Evolutionary conservation across 2,888 invertebrate genomes (phyloP).

Genomic region (Volucella zonaria): DNA sequence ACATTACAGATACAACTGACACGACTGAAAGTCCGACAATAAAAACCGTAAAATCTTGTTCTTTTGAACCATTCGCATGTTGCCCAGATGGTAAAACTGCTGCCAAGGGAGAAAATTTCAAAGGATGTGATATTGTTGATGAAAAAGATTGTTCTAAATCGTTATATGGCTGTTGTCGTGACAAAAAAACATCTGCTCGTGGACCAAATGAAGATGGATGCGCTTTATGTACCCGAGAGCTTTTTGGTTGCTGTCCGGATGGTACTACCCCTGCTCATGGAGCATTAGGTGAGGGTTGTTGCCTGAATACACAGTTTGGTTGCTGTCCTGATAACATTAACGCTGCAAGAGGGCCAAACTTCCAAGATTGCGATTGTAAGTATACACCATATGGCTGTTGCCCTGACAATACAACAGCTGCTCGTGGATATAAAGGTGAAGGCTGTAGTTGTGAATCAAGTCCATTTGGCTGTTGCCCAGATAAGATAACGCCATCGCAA

Average conservation of each 20-base stretch:
- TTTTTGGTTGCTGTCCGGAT: slow-evolving; percentile 95
- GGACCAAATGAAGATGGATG: slow-evolving; percentile 91
- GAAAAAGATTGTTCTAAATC: slow-evolving; percentile 83
- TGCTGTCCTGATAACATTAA: slow-evolving; percentile 95
- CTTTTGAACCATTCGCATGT: slow-evolving; percentile 85
- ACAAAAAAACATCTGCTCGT: slow-evolving; percentile 86
- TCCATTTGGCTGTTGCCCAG: slow-evolving; percentile 92
- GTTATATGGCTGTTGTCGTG: slow-evolving; percentile 90
- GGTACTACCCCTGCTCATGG: slow-evolving; percentile 93
- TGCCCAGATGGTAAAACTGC: slow-evolving; percentile 87
- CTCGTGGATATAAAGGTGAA: slow-evolving; percentile 90
- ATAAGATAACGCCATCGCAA: slow-evolving; percentile 89
- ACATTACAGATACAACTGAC: slow-evolving; percentile 77
- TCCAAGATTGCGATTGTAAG: slow-evolving; percentile 91
- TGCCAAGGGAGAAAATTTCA: slow-evolving; percentile 85
- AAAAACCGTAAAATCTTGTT: slow-evolving; percentile 80
- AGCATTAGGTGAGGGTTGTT: slow-evolving; percentile 91
- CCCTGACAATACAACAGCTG: slow-evolving; percentile 90
- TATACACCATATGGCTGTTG: slow-evolving; percentile 92
- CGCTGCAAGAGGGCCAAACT: slow-evolving; percentile 90
- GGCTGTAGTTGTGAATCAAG: slow-evolving; percentile 92
- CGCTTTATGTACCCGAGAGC: slow-evolving; percentile 86
- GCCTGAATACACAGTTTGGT: slow-evolving; percentile 88
- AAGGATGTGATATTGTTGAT: slow-evolving; percentile 76
- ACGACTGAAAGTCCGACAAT: slow-evolving; percentile 79